phyloP scores from a whole-genome alignment of 1,140 invertebrate species.

The Xylocopa sonorina region DNA sequence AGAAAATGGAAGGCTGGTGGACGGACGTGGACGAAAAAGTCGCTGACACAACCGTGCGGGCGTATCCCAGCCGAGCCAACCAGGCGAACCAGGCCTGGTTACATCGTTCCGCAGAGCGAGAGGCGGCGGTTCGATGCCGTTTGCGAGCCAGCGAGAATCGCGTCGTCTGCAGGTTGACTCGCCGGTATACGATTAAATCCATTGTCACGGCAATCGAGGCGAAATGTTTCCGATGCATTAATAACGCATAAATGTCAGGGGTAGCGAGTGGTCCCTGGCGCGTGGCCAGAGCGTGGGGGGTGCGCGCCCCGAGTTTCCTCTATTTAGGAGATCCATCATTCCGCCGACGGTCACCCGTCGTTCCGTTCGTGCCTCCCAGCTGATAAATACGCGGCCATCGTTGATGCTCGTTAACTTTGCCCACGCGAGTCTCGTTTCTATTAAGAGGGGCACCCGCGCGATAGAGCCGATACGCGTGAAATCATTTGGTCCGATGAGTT shows the following conservation, averaged over 20 bases:
- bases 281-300: conserved; percentile 39
- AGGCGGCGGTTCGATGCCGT: not conserved
- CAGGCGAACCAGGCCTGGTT: conserved; percentile 1
- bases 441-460: conserved; percentile 5
- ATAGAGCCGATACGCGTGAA: conserved; percentile 1
- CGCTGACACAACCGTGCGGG: conserved; percentile 65
- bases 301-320: conserved; percentile 39
- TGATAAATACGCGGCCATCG: conserved; percentile 52
- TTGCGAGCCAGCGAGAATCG: conserved; percentile 47
- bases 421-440: conserved; percentile 50
- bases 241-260: conserved; percentile 70
- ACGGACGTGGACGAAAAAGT: conserved; percentile 54
- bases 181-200: conserved; percentile 65
- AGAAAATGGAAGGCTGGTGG: conserved; percentile 31
- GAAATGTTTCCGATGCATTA: conserved; percentile 70
- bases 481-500: conserved; percentile 12
- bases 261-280: conserved; percentile 54
- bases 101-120: not conserved
- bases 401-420: conserved; percentile 62
- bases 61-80: too few relatives aligned
- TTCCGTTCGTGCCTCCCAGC: conserved; percentile 45
- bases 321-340: conserved; percentile 66
- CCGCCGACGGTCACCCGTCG: conserved; percentile 51
- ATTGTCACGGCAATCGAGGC: conserved; percentile 65
- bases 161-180: conserved; percentile 54